Percentiles rank a stretch among this genome's conserved stretches.
Evolutionary conservation across 2,113 vertebrate genomes (phyloP).

Genomic region (Nothocercus julius): DNA sequence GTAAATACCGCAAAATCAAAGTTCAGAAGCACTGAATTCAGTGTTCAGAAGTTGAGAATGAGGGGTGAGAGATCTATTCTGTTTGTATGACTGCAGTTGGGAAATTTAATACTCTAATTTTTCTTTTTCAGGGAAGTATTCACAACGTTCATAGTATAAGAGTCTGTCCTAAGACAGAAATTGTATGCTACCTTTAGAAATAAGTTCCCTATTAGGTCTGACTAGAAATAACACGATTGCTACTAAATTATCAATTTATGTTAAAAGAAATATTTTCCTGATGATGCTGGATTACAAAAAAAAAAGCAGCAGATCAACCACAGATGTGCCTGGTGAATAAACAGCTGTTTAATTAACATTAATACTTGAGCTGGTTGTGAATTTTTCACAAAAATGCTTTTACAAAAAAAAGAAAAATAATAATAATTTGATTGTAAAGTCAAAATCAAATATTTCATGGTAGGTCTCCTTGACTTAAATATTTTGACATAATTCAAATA

Average conservation of each 20-base stretch:
- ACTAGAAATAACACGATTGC: background rate
- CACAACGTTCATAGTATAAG: background rate
- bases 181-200: background rate
- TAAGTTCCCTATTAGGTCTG: background rate
- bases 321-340: background rate
- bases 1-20: background rate
- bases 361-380: background rate
- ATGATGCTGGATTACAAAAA: background rate
- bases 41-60: background rate
- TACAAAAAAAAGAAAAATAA: background rate
- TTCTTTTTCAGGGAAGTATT: background rate
- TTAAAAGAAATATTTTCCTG: background rate
- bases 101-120: background rate
- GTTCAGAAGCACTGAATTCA: background rate
- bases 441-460: background rate
- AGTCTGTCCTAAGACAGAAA: background rate
- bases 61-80: background rate
- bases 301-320: background rate
- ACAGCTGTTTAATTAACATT: background rate
- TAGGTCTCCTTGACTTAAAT: background rate
- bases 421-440: background rate
- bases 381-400: background rate
- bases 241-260: background rate
- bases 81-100: background rate
- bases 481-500: background rate